phyloP scores from a whole-genome alignment of 53 echinoderm and acorn worm genomes.

The Holothuria scabra region DNA sequence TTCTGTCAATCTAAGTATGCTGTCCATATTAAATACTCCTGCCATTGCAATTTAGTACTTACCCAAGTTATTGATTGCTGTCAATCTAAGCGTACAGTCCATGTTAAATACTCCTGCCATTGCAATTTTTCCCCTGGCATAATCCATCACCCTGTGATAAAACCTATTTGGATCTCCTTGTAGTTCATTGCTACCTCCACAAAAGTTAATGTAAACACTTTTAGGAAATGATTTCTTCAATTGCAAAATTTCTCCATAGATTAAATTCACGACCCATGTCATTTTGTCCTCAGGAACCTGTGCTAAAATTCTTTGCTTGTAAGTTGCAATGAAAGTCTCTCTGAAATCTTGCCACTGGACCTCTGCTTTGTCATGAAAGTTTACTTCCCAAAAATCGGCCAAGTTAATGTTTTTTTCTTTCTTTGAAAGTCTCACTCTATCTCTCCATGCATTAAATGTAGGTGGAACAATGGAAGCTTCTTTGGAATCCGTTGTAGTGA shows the following conservation, averaged over 20 bases:
- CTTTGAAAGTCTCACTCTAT: constrained; percentile 31
- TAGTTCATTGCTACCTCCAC: constrained; percentile 23
- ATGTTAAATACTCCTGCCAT: constrained; percentile 93
- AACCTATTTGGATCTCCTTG: constrained; percentile 68
- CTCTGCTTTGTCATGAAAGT: constrained; percentile 60
- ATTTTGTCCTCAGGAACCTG: constrained; percentile 61
- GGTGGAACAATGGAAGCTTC: not conserved
- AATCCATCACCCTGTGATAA: constrained; percentile 73
- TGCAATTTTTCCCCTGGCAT: constrained; percentile 78
- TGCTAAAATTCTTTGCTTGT: constrained; percentile 68
- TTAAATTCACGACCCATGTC: constrained; percentile 78
- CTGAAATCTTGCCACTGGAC: constrained; percentile 82
- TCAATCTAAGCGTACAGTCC: constrained; percentile 85
- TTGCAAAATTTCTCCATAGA: constrained; percentile 82
- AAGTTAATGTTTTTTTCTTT: not conserved
- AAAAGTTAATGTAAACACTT: constrained; percentile 73
- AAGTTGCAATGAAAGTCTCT: constrained; percentile 67
- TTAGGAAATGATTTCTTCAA: constrained; percentile 69
- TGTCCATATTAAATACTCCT: too few species aligned
- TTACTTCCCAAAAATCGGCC: constrained; percentile 84
- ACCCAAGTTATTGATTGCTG: constrained; percentile 73
- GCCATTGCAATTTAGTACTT: constrained; percentile 79
- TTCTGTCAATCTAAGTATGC: too few species aligned
- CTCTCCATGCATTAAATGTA: constrained; percentile 22
- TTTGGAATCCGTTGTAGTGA: not conserved